Base-by-base conservation (phyloP, 2,113 vertebrate genomes). In the Melanerpes aurifrons region DNA sequence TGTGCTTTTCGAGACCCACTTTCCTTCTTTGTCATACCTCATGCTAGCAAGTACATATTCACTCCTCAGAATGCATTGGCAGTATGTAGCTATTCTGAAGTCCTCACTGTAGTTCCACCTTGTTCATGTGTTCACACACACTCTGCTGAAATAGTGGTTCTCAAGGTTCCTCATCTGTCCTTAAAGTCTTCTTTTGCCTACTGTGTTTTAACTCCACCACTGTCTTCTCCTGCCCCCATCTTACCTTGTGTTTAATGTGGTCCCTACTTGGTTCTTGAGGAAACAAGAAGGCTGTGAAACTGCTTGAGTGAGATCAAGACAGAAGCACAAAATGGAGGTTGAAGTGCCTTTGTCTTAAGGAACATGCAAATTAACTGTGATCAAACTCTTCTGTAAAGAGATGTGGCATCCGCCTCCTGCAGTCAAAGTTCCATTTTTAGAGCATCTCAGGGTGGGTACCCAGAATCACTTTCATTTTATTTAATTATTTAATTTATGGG, bases 11-110 rank as follows among this genome's bases (percentile, higher is more conserved):
- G 90, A 94, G 62, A 83, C 90, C 84, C 64, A 48, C 77, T 95
- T 97, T 86, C 94, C 90, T 94, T 94, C 89, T 68, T 66, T 45
- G 67, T 92, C 69, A 15, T 86, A 43, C 15, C 61, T 88, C 93
- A 80, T 92, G 40, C 74, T 94, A 63, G 43, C 31, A 58, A 93
- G 43, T 26, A 83, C 32, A 32, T 76, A 64, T 82, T 87, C 37
- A 5, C 35, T 77, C 31, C 54, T 85, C 79, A 94, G 28, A 85
- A 86, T 53, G 77, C 61, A n/a, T 1, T 0, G 8, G 35, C 67
- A 47, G 19, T 12, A 7, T 3, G 7, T n/a, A 53, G 74, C 59
- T 88, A 3, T 61, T 71, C 57, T 74, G 70, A 83, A 90, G 22
- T 32, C 48, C n/a, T 69, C 0, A 0, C 12, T 62, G 31, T 15